Evolutionary conservation across 2,888 invertebrate genomes (phyloP).

Genomic region (Sinelater perroti): DNA sequence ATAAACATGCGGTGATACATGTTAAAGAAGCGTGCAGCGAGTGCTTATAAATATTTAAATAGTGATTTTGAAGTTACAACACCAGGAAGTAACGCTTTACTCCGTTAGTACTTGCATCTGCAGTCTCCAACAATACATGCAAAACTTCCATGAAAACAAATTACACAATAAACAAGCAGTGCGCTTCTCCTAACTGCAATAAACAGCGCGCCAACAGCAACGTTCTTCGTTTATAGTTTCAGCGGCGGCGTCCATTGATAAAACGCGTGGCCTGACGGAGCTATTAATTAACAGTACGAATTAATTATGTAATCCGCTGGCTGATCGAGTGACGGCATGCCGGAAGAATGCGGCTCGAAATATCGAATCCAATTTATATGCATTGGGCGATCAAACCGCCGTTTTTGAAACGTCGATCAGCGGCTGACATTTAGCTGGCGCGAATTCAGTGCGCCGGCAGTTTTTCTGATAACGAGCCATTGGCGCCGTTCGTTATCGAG

Average conservation of each 20-base stretch:
- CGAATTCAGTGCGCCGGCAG: background rate
- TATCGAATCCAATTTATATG: constrained; percentile 1
- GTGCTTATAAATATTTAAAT: too few species aligned
- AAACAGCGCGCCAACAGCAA: too few species aligned
- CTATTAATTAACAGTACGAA: too few species aligned
- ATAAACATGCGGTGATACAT: too few species aligned
- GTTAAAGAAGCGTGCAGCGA: too few species aligned
- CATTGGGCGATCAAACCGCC: constrained; percentile 1
- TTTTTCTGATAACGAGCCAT: constrained; percentile 3
- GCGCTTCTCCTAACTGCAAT: too few species aligned
- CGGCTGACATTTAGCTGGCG: background rate
- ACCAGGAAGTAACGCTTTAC: too few species aligned
- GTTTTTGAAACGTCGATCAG: background rate
- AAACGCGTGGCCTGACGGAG: too few species aligned
- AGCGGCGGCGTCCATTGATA: too few species aligned
- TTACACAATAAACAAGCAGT: background rate
- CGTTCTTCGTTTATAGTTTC: too few species aligned
- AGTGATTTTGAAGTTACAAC: too few species aligned
- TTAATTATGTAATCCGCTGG: too few species aligned
- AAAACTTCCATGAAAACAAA: constrained; percentile 10
- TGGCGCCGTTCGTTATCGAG: constrained; percentile 3
- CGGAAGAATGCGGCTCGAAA: constrained; percentile 1
- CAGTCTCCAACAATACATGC: background rate
- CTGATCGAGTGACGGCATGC: background rate
- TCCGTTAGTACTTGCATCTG: constrained; percentile 13